phyloP scores from a whole-genome alignment of 2,888 invertebrate genomes.

The Theodoxus fluviatilis region DNA sequence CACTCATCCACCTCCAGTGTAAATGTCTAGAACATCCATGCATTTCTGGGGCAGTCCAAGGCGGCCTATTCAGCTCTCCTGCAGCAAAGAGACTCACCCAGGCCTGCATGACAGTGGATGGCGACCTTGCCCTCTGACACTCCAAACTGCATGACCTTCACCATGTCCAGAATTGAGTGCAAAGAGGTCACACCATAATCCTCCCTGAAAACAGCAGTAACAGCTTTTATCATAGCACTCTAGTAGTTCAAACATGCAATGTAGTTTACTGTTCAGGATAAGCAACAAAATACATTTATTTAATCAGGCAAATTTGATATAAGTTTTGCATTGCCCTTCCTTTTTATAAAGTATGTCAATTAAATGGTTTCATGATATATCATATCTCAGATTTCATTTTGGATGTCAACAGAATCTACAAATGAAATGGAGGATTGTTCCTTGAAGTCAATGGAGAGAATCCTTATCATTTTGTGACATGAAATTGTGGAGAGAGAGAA shows the following conservation, averaged over 20 bases:
- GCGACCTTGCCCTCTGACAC: constrained; percentile 80
- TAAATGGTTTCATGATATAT: background rate
- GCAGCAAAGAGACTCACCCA: constrained; percentile 61
- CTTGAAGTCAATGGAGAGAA: no score
- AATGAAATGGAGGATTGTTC: no score
- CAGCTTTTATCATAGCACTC: no score
- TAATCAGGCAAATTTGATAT: background rate
- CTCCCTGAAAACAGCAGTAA: constrained; percentile 70
- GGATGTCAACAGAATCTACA: background rate
- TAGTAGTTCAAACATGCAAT: background rate
- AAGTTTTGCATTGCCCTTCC: background rate
- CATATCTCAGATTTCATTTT: background rate
- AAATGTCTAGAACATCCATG: background rate
- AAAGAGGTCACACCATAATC: constrained; percentile 85
- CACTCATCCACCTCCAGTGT: background rate
- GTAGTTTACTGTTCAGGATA: background rate
- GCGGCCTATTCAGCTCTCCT: no score
- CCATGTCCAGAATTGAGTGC: constrained; percentile 82
- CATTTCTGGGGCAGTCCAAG: background rate
- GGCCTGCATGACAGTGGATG: constrained; percentile 84
- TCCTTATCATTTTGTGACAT: no score
- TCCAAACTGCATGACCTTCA: constrained; percentile 87
- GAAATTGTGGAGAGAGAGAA: no score
- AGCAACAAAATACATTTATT: background rate
- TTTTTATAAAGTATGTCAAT: background rate